Evolutionary conservation across 2,113 vertebrate genomes (phyloP), one percentile per base, ranked within the genome.

Genomic region (Channa maculata): DNA sequence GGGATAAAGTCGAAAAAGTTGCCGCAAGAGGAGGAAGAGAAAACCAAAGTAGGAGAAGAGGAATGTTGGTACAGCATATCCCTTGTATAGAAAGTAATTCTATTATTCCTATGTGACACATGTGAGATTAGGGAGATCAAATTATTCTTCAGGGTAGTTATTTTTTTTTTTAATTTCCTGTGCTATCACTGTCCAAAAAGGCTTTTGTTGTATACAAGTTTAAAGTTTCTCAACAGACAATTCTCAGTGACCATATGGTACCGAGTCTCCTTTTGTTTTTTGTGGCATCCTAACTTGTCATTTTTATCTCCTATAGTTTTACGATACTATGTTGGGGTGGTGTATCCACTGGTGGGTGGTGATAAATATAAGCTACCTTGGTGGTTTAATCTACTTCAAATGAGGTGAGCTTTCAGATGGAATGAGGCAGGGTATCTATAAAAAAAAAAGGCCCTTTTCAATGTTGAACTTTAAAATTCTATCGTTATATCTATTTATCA

Each of bases 1-100:
- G 79, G 48, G 71, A 69, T 79, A 34, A 65, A 60, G 69, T 51
- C 44, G 12, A 73, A 84, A 82, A 80, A 61, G 58, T 64, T 1
- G 41, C 82, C 6, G 64, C 15, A 44, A 49, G 54, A 49, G 14
- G 24, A 68, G 43, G 44, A 49, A 34, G 49, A 33, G 41, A 38
- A 10, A 41, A 41, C 6, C 39, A 12, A 15, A 55, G 50, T 34
- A 48, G 33, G 34, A 15, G 44, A 43, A 68, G 60, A 57, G 12
- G 63, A 60, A 51, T 62, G 41, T 67, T 84, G 81, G 70, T 59
- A 63, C 3, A 11, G 12, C 61, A 79, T 67, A 46, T 54, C 85
- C 41, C 37, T 53, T 66, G 5, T 58, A 69, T 59, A n/a, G 61
- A 76, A 80, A 59, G 24, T 65, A 44, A 55, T 45, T 76, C 33